Base-by-base conservation (phyloP, 35 echinoderm and acorn worm genomes). In the Stichopus chloronotus region DNA sequence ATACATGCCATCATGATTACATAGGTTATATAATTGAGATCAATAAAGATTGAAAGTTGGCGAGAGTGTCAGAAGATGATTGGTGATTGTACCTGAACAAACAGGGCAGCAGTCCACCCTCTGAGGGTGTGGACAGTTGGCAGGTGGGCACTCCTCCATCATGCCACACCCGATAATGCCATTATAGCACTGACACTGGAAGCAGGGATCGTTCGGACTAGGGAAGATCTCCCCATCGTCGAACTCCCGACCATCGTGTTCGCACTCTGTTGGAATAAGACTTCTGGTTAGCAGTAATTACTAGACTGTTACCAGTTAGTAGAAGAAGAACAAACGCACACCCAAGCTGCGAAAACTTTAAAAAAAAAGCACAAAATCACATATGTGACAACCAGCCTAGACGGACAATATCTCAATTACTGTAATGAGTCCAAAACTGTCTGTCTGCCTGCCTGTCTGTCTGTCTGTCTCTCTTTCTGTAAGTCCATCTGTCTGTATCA, bases 81-180 rank as follows among this genome's bases (percentile, higher is more conserved):
- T 43, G 19, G 52, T 52, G 57, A 86, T 63, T 19, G 23, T 92
- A 95, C 94, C 85, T 81, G 81, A 57, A 68, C 94, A 95, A 0
- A 53, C 78, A 6, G 53, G 65, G 72, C 94, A 95, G 68, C 96
- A 97, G 21, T 87, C 79, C 13, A 91, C 63, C 11, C 5, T 77
- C 55, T 56, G 78, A 20, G 96, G 95, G 78, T 97, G 65, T n/a
- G 86, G 52, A 71, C 96, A 97, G 63, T 58, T 86, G 10, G 69
- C 91, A 55, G 93, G 86, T 5, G 88, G 86, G 79, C 96, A 97
- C 11, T 79, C 83, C 53, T 5, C 56, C 30, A 10, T 52, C 61
- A 68, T 78, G 19, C 91, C 91, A 58, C 96, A 97, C 52, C 84
- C 91, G 6, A 94, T 91, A 11, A 25, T 59, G 9, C 96, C 96